phyloP scores from a whole-genome alignment of 2,888 invertebrate species.

The Dasypogon diadema region DNA sequence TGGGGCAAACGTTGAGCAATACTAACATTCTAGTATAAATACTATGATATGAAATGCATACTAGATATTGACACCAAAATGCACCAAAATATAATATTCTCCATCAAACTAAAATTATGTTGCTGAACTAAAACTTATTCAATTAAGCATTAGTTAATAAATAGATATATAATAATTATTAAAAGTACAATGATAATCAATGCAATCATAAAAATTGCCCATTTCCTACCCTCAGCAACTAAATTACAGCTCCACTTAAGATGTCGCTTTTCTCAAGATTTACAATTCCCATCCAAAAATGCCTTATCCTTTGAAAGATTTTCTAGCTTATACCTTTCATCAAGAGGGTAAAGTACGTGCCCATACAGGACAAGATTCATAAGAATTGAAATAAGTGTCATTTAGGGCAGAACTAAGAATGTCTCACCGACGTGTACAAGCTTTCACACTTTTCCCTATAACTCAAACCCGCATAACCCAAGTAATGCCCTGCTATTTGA shows the following conservation, averaged over 20 bases:
- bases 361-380: constrained; percentile 1
- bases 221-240: neutral
- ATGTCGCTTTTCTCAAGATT: neutral
- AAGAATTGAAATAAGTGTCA: constrained; percentile 34
- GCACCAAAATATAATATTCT: too few relatives aligned
- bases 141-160: too few relatives aligned
- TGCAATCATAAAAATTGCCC: neutral
- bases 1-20: too few relatives aligned
- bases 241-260: neutral
- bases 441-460: constrained; percentile 29
- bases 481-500: neutral
- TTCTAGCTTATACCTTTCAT: constrained; percentile 23
- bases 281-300: neutral
- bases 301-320: neutral
- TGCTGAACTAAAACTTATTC: too few relatives aligned
- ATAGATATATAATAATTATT: too few relatives aligned
- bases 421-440: constrained; percentile 34
- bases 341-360: constrained; percentile 8
- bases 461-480: neutral
- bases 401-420: constrained; percentile 27
- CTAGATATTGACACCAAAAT: too few relatives aligned
- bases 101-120: too few relatives aligned
- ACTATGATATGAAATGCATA: too few relatives aligned
- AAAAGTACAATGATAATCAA: too few relatives aligned
- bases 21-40: too few relatives aligned